Conservation (phyloP, 2,888 invertebrate genomes). For the Eilema griseolum region DNA sequence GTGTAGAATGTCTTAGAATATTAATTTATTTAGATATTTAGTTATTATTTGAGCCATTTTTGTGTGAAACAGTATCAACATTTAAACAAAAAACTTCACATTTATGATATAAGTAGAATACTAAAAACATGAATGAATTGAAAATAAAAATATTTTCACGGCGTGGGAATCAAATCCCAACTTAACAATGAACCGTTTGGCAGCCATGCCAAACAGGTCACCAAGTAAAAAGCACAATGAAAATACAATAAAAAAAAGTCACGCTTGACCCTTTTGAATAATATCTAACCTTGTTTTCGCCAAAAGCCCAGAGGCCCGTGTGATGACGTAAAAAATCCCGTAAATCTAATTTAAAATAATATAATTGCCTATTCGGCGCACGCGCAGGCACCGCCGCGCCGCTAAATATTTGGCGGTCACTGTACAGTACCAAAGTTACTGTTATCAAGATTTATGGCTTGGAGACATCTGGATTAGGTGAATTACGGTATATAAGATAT, state of each 20-base stretch:
- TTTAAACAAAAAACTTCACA: too few relatives aligned
- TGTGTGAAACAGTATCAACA: too few relatives aligned
- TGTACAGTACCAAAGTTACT: conserved; percentile 35
- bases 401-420: conserved; percentile 37
- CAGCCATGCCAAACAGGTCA: background rate
- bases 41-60: too few relatives aligned
- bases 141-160: background rate
- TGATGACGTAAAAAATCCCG: conserved; percentile 38
- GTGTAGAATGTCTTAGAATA: too few relatives aligned
- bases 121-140: background rate
- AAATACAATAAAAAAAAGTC: conserved; percentile 6
- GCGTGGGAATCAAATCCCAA: background rate
- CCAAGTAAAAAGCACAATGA: background rate
- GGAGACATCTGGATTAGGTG: conserved; percentile 43
- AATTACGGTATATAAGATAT: conserved; percentile 19
- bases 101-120: too few relatives aligned
- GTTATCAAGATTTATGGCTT: conserved; percentile 41
- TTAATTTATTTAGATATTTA: too few relatives aligned
- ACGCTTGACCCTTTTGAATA: conserved; percentile 10
- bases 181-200: background rate
- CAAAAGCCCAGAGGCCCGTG: conserved; percentile 4
- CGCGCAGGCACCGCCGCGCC: conserved; percentile 22
- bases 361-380: conserved; percentile 30
- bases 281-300: background rate
- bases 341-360: conserved; percentile 41